These are phyloP conservation scores for Polyommatus iphigenia DNA, from an alignment of 2,888 invertebrate genomes.

Conservation along the genomic window DNA sequence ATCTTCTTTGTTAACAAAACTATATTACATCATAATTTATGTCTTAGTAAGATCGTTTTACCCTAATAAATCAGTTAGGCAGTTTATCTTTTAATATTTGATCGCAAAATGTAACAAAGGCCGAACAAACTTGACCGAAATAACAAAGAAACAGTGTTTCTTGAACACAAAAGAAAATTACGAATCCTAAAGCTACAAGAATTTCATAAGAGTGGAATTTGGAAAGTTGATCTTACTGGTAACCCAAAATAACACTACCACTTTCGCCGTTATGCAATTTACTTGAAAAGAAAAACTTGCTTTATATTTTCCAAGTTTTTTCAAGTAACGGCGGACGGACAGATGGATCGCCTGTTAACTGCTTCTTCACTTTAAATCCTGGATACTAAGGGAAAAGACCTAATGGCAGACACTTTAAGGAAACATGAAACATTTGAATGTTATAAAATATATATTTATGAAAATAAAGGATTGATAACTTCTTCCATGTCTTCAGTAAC, in stretches of 20 bases:
- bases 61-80: slow-evolving; percentile 9
- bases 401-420: too few relatives aligned
- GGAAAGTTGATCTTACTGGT: background rate
- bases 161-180: slow-evolving; percentile 41
- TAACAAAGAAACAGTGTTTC: slow-evolving; percentile 44
- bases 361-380: too few relatives aligned
- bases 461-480: too few relatives aligned
- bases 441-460: too few relatives aligned
- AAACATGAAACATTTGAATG: too few relatives aligned
- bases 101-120: background rate
- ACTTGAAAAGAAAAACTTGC: background rate
- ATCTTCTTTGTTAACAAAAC: background rate
- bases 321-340: too few relatives aligned
- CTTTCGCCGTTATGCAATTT: background rate
- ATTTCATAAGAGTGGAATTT: slow-evolving; percentile 9
- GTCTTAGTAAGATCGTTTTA: background rate
- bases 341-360: too few relatives aligned
- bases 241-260: background rate
- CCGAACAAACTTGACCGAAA: slow-evolving; percentile 34
- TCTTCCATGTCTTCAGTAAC: too few relatives aligned
- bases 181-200: slow-evolving; percentile 2
- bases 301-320: too few relatives aligned
- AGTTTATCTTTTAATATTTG: slow-evolving; percentile 1
- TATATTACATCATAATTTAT: background rate
- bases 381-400: too few relatives aligned